A percentile compares a stretch with the other conserved stretches of the same genome.
phyloP scores from a whole-genome alignment of 2,113 vertebrate species.

The Syngnathus floridae region DNA sequence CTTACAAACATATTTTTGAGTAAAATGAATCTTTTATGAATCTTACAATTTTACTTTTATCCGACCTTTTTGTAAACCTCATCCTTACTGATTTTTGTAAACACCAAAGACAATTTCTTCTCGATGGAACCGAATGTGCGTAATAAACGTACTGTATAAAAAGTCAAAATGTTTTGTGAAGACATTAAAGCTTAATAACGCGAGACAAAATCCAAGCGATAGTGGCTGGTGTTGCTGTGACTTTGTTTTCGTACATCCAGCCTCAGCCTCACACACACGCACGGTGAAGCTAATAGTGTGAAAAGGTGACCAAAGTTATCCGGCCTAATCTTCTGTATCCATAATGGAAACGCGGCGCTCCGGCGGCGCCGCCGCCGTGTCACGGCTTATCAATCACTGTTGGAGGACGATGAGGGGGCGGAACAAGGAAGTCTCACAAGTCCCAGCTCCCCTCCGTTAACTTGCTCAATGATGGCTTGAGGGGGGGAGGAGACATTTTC shows the following conservation, averaged over 20 bases:
- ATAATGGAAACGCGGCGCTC: conserved; percentile 48
- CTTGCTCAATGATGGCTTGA: conserved; percentile 59
- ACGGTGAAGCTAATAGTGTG: conserved; percentile 18
- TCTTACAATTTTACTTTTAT: too few species aligned
- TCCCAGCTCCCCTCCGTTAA: conserved; percentile 58
- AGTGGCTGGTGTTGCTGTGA: background rate
- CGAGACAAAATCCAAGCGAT: background rate
- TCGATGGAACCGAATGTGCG: background rate
- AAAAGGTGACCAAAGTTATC: conserved; percentile 46
- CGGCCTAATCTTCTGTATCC: conserved; percentile 57
- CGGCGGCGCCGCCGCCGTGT: conserved; percentile 25
- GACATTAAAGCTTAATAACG: background rate
- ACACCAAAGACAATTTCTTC: background rate
- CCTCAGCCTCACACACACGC: conserved; percentile 6
- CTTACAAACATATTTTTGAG: background rate
- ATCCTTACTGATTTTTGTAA: background rate
- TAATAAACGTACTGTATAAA: background rate
- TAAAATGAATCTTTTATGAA: too few species aligned
- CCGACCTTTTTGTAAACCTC: background rate
- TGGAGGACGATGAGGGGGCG: conserved; percentile 35
- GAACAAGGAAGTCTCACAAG: conserved; percentile 50
- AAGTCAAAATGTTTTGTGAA: background rate
- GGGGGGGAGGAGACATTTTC: conserved; percentile 54
- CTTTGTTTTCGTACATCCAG: background rate
- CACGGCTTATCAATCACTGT: conserved; percentile 57